Evolutionary conservation across 1,140 invertebrate genomes (phyloP).

Genomic region (Watersipora subatra): DNA sequence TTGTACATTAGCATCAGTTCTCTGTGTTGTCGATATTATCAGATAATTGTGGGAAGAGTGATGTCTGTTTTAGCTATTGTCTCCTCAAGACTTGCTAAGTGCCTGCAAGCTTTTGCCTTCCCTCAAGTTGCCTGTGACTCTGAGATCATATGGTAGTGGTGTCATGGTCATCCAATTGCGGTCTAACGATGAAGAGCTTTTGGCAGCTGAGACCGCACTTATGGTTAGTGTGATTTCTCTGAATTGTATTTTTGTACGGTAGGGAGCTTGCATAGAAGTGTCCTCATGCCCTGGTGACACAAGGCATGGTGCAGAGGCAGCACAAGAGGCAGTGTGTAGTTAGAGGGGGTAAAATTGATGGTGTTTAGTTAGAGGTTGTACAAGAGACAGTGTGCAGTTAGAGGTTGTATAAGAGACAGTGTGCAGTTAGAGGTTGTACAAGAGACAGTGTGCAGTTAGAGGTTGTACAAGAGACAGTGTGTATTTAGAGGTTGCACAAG

Average conservation of each 20-base stretch:
- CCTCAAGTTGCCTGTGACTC: slow-evolving; percentile 50
- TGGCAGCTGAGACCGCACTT: slow-evolving; percentile 56
- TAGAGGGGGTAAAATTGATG: too few species aligned
- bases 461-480: too few species aligned
- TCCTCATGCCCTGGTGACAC: too few species aligned
- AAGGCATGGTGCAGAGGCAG: too few species aligned
- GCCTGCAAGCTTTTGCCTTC: slow-evolving; percentile 58
- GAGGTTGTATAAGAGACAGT: not conserved
- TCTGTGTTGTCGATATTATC: too few species aligned
- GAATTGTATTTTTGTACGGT: slow-evolving; percentile 5
- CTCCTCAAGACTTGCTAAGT: slow-evolving; percentile 84
- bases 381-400: not conserved
- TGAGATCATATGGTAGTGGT: slow-evolving; percentile 74
- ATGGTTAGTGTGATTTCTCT: slow-evolving; percentile 45
- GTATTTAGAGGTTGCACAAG: too few species aligned
- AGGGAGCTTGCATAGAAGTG: too few species aligned
- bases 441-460: too few species aligned
- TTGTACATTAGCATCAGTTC: too few species aligned
- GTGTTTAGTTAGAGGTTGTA: slow-evolving; percentile 2
- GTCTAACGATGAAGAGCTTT: slow-evolving; percentile 60
- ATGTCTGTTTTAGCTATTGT: slow-evolving; percentile 58
- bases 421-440: too few species aligned
- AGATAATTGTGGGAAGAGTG: too few species aligned
- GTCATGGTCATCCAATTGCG: slow-evolving; percentile 73
- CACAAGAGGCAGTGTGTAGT: too few species aligned